Evolutionary conservation across 2,113 vertebrate species (phyloP), one percentile per base, ranked within the genome.

Genomic region (Phylloscopus whistleri): DNA sequence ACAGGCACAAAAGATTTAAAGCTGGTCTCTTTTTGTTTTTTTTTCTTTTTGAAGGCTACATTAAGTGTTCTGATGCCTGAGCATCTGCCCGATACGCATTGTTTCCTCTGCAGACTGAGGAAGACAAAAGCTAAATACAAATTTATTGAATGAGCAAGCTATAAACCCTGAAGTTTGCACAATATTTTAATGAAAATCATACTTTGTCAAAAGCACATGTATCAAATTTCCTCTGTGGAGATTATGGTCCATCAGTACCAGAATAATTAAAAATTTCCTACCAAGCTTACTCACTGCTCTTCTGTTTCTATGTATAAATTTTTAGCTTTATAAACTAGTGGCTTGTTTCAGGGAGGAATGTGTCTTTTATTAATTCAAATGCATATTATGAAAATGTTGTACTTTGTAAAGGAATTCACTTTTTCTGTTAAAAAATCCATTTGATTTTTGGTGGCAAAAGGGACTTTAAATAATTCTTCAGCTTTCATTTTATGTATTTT

Each of bases 101-200:
- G 83, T 86, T 95, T 91, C 90, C 83, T 70, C 64, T 86, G 63
- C 63, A 86, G 93, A 70, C 79, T 2, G 33, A 93, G 85, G 72
- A 80, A 88, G 90, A 76, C 48, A 37, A 92, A 88, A 86, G 87
- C 79, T 93, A 95, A 95, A 95, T 84, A 94, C 76, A 95, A 91
- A 94, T 97, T 93, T 96, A 92, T 94, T 94, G 92, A 94, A 92
- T 7, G 16, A 31, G 12, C 52, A 64, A 95, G 68, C 83, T 89
- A 84, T 95, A 90, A 95, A 78, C 76, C 26, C 60, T 41, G 75
- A 93, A 90, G 58, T 95, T 87, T 81, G 64, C 37, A 64, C n/a
- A 68, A 22, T 81, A 94, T 90, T 96, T 94, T 84, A 84, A 74
- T 92, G 60, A 72, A 59, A 75, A 94, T 94, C 64, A 43, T 67